Evolutionary conservation across 2,797 vertebrate genomes (phyloP).

Genomic region (Perodicticus potto): DNA sequence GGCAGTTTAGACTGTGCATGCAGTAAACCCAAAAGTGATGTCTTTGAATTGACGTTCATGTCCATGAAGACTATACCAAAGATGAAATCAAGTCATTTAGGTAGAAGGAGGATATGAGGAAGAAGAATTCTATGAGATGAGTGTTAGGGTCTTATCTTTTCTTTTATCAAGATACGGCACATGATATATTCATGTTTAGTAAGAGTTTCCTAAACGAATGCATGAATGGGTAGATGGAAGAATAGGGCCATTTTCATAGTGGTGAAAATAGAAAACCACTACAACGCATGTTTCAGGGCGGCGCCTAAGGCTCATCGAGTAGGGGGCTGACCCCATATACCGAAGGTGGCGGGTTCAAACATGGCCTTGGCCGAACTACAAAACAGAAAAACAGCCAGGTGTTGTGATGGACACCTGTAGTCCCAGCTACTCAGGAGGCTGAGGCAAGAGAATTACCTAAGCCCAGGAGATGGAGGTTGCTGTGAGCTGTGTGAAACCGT

Average conservation of each 20-base stretch:
- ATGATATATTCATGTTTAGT: background rate
- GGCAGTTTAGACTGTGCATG: background rate
- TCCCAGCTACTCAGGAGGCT: too few relatives aligned
- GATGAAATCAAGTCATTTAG: background rate
- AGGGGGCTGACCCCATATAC: too few relatives aligned
- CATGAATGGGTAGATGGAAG: background rate
- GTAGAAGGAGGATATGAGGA: background rate
- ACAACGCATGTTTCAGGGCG: background rate
- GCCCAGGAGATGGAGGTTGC: too few relatives aligned
- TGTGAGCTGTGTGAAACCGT: too few relatives aligned
- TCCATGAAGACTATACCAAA: background rate
- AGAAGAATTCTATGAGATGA: rapidly evolving
- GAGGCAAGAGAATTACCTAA: too few relatives aligned
- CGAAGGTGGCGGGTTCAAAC: too few relatives aligned
- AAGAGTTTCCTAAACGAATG: background rate
- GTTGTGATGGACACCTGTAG: too few relatives aligned
- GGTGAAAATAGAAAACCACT: background rate
- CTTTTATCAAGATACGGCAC: background rate
- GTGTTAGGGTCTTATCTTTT: background rate
- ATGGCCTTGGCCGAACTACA: too few relatives aligned
- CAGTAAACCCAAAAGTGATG: background rate
- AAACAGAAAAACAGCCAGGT: too few relatives aligned
- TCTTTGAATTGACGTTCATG: background rate
- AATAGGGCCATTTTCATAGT: background rate
- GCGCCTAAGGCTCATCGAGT: too few relatives aligned